Evolutionary conservation across 1,140 invertebrate genomes (phyloP).

Genomic region (Halesus radiatus): DNA sequence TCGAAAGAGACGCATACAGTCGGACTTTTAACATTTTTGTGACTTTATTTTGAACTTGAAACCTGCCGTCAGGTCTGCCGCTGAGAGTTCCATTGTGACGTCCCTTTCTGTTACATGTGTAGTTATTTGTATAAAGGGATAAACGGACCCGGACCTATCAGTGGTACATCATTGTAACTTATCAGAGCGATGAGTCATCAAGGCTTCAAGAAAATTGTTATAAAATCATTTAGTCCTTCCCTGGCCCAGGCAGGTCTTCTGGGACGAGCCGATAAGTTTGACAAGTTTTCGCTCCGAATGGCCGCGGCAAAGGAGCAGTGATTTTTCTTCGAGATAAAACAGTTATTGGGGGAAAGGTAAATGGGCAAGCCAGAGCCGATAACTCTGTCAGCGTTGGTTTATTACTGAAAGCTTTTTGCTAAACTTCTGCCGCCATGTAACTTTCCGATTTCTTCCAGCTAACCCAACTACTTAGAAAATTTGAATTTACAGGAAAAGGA

Average conservation of each 20-base stretch:
- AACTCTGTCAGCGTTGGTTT: constrained; percentile 26
- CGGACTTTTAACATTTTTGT: too few relatives aligned
- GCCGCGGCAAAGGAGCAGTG: constrained; percentile 15
- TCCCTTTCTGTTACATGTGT: too few relatives aligned
- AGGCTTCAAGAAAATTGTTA: too few relatives aligned
- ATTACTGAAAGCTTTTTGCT: constrained; percentile 35
- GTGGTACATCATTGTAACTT: too few relatives aligned
- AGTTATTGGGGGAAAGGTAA: constrained; percentile 43
- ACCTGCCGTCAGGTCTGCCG: too few relatives aligned
- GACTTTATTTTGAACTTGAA: too few relatives aligned
- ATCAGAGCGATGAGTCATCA: too few relatives aligned
- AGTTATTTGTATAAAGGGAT: too few relatives aligned
- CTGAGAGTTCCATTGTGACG: too few relatives aligned
- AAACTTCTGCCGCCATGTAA: constrained; percentile 12
- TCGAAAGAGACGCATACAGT: too few relatives aligned
- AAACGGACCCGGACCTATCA: too few relatives aligned
- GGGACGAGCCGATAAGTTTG: not conserved
- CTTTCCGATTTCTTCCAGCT: not conserved
- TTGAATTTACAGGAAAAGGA: constrained; percentile 1
- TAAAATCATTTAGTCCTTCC: too few relatives aligned
- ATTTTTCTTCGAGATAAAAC: constrained; percentile 40
- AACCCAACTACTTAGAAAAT: not conserved
- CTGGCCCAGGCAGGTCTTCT: not conserved
- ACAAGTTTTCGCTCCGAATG: not conserved
- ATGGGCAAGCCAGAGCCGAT: not conserved